These are phyloP conservation scores for Lithobates pipiens DNA, from an alignment of 2,797 vertebrate species.

Conservation along the genomic window DNA sequence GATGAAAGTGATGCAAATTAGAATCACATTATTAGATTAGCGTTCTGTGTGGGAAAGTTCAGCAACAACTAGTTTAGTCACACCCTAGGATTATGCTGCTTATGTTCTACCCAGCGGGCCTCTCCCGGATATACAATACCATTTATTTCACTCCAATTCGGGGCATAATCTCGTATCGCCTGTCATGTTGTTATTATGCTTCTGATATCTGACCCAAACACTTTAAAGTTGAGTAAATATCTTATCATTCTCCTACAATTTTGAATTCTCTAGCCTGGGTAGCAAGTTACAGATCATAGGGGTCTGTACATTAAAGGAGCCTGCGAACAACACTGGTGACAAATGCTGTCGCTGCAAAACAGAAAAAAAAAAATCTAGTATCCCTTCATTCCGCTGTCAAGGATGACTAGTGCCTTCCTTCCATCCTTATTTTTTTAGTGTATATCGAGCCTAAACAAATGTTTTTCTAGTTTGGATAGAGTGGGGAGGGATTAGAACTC, in stretches of 20 bases:
- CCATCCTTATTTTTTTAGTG: no score
- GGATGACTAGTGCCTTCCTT: no score
- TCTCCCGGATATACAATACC: constrained; percentile 2
- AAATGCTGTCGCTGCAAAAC: no score
- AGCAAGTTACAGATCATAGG: no score
- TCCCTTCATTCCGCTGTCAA: no score
- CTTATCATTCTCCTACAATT: neutral
- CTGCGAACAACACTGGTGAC: no score
- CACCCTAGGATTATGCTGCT: constrained; percentile 11
- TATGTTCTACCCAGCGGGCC: neutral
- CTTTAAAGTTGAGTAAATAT: neutral
- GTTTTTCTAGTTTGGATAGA: no score
- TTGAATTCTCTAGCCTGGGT: neutral
- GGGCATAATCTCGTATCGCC: neutral
- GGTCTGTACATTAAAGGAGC: no score
- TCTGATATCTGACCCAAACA: neutral
- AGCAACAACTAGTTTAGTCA: neutral
- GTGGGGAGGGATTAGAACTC: no score
- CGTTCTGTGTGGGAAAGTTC: constrained; percentile 2
- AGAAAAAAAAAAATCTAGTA: no score
- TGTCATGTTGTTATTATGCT: neutral
- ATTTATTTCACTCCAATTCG: no score
- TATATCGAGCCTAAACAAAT: no score
- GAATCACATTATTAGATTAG: neutral
- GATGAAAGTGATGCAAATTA: constrained; percentile 2